Evolutionary conservation across 2,113 vertebrate species (phyloP), one percentile per base, ranked within the genome.

Genomic region (Chloroceryle aenea): DNA sequence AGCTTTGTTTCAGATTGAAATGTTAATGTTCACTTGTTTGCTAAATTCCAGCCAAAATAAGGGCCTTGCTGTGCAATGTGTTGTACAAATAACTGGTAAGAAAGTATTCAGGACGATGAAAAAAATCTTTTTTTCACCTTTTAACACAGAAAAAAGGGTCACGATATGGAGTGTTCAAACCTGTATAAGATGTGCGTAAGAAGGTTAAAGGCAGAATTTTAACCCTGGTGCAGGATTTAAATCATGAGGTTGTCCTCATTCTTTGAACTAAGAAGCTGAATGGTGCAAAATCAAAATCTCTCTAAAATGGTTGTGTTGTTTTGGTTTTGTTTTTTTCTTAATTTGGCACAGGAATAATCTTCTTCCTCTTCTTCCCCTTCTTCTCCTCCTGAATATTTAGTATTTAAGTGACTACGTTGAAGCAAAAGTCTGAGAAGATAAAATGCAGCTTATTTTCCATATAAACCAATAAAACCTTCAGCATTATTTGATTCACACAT

Each of bases 1-100:
- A 82, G 15, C 87, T 95, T 87, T 52, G 25, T 58, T 82, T 94
- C 29, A 61, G 73, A 94, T 90, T 95, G 59, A 96, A 90, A 88
- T 88, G 88, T 71, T 94, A 40, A 19, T 52, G 22, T 42, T 76
- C 53, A 45, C 32, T 85, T 71, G 61, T 91, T 89, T 64, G 61
- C 40, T 59, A 59, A 85, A 67, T 85, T 89, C 34, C 38, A 78
- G 72, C 3, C 23, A 71, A 90, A 94, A 56, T 1, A 75, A 5
- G 16, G 43, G 3, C 26, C 47, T 79, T 4, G 1, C 14, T 75
- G 40, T 79, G 15, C 32, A 48, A 14, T 32, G 18, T 32, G 27
- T 40, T 53, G 53, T 48, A 62, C 14, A 83, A 77, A 89, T 45
- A 86, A 69, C 19, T 25, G 45, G 6, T 36, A 76, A 69, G 12